Evolutionary conservation across 64 coral and sea anemone species (phyloP), one percentile per base, ranked within the genome.

Genomic region (Montipora cactus): DNA sequence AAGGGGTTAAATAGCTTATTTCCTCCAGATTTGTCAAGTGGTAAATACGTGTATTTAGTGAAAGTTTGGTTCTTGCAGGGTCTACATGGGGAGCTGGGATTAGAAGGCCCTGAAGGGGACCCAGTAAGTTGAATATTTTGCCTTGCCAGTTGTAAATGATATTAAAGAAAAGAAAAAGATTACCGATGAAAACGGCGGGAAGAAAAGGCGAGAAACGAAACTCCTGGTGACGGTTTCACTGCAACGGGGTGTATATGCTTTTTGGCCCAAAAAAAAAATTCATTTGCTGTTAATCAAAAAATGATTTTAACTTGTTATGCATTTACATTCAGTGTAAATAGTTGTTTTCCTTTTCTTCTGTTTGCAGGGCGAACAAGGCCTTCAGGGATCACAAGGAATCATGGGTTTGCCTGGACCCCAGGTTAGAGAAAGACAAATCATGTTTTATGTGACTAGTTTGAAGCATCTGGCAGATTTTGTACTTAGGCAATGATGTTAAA

Each of bases 311-410:
- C 37, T 37, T 37, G 37, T 37, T 37, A 37, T 37, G 37, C 37
- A 37, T 37, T 37, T 37, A 37, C 37, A 37, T 37, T 37, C 37
- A 37, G 2, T 37, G 37, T 37, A 37, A 37, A 37, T 37, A 37
- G 6, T 57, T 37, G 37, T 37, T 37, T 57, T 57, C 53, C 11
- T 57, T 57, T 68, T 77, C 7, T 8, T 45, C 28, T 49, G 11
- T 69, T 68, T 79, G 10, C 66, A 91, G 89, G 89, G 89, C 4
- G 49, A 37, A 19, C 81, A 19, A n/a, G 89, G 78, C 50, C 66
- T 61, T 73, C 76, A 25, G 21, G 89, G 89, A 53, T 37, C 23
- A 13, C 62, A 91, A 58, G 89, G 89, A 10, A 14, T 57, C 5
- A 82, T 53, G 25, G 89, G 89, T 21, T 45, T 74, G 18, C 62